Conservation (phyloP, 64 coral and sea anemone genomes). For the Catalaphyllia jardinei region DNA sequence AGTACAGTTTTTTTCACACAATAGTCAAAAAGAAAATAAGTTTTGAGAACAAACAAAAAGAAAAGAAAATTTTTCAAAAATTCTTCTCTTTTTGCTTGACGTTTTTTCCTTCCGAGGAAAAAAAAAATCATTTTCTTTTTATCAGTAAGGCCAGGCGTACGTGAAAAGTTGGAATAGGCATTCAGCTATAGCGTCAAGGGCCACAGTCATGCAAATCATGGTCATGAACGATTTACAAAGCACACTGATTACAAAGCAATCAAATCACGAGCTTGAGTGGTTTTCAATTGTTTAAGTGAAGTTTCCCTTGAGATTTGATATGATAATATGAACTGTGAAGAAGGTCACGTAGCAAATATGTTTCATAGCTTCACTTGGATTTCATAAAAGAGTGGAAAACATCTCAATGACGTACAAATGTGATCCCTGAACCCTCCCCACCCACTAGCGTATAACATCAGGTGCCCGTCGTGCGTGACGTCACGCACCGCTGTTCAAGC, state of each 20-base stretch:
- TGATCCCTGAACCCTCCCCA: not conserved
- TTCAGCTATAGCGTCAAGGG: not conserved
- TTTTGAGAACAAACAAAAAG: no score
- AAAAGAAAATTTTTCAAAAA: no score
- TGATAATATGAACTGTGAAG: not conserved
- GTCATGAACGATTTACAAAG: not conserved
- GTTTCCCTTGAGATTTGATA: not conserved
- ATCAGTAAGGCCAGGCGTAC: no score
- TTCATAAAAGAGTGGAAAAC: not conserved
- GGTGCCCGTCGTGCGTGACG: constrained; percentile 11
- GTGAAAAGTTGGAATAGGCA: not conserved
- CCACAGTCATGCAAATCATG: not conserved
- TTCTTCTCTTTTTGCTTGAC: no score
- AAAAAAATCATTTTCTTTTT: no score
- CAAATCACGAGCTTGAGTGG: not conserved
- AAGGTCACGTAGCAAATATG: not conserved
- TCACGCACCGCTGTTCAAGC: constrained; percentile 45
- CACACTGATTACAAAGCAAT: not conserved
- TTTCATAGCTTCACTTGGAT: not conserved
- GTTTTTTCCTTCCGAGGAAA: no score
- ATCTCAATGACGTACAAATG: not conserved
- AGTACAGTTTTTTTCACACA: no score
- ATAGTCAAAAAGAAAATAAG: no score
- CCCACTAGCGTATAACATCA: not conserved
- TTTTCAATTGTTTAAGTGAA: constrained; percentile 1